Base-by-base conservation (phyloP, 2,888 invertebrate species). In the Spodoptera exigua region DNA sequence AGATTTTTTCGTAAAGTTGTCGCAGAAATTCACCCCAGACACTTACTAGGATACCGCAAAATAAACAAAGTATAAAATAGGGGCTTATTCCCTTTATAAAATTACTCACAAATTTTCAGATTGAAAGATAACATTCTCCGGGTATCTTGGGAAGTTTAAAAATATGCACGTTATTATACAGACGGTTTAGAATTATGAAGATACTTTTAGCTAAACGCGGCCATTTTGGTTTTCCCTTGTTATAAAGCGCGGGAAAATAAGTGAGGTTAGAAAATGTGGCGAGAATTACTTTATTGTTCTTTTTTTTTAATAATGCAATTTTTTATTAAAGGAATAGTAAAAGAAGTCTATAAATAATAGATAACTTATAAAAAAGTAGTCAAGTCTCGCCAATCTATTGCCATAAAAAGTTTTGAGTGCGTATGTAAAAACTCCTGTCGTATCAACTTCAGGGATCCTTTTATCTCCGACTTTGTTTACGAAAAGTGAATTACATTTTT, bases 61-160 rank as follows among this genome's bases (percentile, higher is more conserved):
- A 80, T 79, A 84, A 85, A 84, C 80, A 83, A 78, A 63, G 70
- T 69, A 74, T 74, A 73, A 77, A 83, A 82, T 79, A 70, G 64
- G 62, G 55, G 68, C 61, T 80, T 74, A 76, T 77, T 76, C 70
- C 71, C 68, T 72, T 72, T 70, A 65, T 60, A 71, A 55, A 72
- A 75, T 73, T 67, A 74, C 66, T 70, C 61, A 48, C 45, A 64
- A 70, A 80, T 74, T 74, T 77, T 70, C 60, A 66, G 65, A 75
- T 74, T 64, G 68, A 77, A 79, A 73, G 69, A 75, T 73, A 81
- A 78, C 70, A 78, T 76, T 77, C 70, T 61, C 37, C 37, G 37
- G 36, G 55, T 32, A 47, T 56, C 65, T 64, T 49, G 46, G 57
- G 61, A 70, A 58, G 61, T 65, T 58, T 53, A 60, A 59, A 74